Evolutionary conservation across 2,797 vertebrate species (phyloP).

Genomic region (Gymnothorax reevesii): DNA sequence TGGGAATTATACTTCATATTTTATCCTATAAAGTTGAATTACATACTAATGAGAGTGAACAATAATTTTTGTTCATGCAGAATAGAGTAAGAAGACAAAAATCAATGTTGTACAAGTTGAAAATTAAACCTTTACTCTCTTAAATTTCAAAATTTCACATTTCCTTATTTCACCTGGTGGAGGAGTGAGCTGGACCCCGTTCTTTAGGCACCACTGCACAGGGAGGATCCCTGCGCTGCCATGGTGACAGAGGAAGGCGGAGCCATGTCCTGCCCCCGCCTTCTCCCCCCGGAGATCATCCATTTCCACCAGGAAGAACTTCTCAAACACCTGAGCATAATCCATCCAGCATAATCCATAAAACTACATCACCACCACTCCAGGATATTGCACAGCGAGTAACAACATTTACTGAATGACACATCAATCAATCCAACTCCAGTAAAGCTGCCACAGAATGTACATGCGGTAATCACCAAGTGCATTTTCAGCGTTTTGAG

Average conservation of each 20-base stretch:
- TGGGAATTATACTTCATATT: no score
- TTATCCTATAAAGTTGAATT: no score
- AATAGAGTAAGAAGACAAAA: no score
- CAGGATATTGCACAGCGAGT: not conserved
- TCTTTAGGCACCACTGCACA: conserved; percentile 92
- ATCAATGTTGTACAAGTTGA: no score
- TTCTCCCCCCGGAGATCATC: conserved; percentile 82
- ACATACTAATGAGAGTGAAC: no score
- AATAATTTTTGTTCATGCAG: no score
- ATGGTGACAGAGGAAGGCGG: conserved; percentile 81
- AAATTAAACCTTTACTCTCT: no score
- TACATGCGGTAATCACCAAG: not conserved
- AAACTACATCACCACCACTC: not conserved
- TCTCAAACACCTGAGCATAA: conserved; percentile 84
- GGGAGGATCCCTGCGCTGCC: conserved; percentile 89
- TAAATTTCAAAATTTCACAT: no score
- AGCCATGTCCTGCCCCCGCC: conserved; percentile 55
- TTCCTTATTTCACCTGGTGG: conserved; percentile 77
- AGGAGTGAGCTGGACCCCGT: conserved; percentile 83
- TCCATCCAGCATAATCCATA: no score
- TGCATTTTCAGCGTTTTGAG: not conserved
- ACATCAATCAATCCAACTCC: not conserved
- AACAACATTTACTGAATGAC: not conserved
- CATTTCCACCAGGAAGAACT: conserved; percentile 87
- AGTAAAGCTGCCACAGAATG: not conserved